A percentile compares a stretch with the other conserved stretches of the same genome.
phyloP scores from a whole-genome alignment of 2,888 invertebrate genomes.

The Portevinia maculata region DNA sequence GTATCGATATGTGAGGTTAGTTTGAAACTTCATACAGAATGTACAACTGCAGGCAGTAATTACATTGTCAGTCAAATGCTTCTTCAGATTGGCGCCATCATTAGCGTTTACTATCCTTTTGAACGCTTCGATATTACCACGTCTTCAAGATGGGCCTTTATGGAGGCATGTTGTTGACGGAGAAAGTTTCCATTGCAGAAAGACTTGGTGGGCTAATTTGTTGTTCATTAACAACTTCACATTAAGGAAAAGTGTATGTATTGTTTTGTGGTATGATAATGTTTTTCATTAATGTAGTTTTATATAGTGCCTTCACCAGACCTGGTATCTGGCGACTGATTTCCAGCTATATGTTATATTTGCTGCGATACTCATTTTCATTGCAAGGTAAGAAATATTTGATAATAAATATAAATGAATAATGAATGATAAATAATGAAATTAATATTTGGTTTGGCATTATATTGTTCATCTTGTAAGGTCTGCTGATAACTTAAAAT shows the following conservation, averaged over 20 bases:
- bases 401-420: too few species aligned
- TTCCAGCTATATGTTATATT: conserved; percentile 80
- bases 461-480: too few species aligned
- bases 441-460: too few species aligned
- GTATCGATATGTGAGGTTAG: conserved; percentile 78
- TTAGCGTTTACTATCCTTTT: conserved; percentile 77
- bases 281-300: conserved; percentile 34
- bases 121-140: conserved; percentile 80
- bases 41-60: neutral
- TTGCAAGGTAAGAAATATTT: conserved; percentile 77
- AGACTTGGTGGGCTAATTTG: conserved; percentile 82
- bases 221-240: conserved; percentile 81
- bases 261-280: neutral
- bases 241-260: conserved; percentile 77
- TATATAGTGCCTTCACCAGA: conserved; percentile 80
- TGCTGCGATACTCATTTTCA: conserved; percentile 76
- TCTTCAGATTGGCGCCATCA: conserved; percentile 78
- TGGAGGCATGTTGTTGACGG: conserved; percentile 80
- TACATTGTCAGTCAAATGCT: neutral
- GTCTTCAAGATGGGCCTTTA: conserved; percentile 82
- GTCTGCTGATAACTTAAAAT: too few species aligned
- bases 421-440: too few species aligned
- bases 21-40: neutral
- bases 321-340: conserved; percentile 80
- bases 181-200: conserved; percentile 80